These are phyloP conservation scores for Ryuthela nishihirai DNA, from an alignment of 2,888 invertebrate genomes.

Conservation along the genomic window DNA sequence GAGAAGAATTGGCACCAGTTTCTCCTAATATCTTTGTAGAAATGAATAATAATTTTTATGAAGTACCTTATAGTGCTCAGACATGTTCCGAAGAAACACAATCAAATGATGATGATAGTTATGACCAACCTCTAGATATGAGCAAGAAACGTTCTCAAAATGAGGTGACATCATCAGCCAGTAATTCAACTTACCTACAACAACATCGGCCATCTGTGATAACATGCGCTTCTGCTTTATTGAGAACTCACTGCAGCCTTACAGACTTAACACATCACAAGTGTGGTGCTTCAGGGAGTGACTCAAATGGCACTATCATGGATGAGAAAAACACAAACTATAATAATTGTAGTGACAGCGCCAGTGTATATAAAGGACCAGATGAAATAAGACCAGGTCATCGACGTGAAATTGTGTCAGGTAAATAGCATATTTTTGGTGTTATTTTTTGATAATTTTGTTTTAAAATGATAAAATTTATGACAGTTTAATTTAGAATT, in stretches of 20 bases:
- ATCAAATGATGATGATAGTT: constrained; percentile 11
- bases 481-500: too few species aligned
- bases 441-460: not conserved
- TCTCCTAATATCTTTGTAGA: too few species aligned
- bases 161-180: constrained; percentile 2
- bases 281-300: constrained; percentile 15
- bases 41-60: constrained; percentile 12
- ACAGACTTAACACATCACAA: constrained; percentile 25
- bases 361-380: not conserved
- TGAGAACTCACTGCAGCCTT: constrained; percentile 29
- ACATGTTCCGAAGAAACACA: not conserved
- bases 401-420: constrained; percentile 41
- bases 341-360: constrained; percentile 6
- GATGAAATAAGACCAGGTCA: constrained; percentile 31
- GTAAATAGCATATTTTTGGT: constrained; percentile 11
- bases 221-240: constrained; percentile 55
- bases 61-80: constrained; percentile 6
- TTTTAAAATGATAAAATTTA: not conserved
- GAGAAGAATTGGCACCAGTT: too few species aligned
- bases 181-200: constrained; percentile 14
- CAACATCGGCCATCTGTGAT: constrained; percentile 61
- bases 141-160: constrained; percentile 39
- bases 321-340: too few species aligned
- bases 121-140: constrained; percentile 44
- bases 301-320: constrained; percentile 17